Percentiles rank a stretch among this genome's conserved stretches.
phyloP scores from a whole-genome alignment of 2,888 invertebrate genomes.

The Syritta pipiens region DNA sequence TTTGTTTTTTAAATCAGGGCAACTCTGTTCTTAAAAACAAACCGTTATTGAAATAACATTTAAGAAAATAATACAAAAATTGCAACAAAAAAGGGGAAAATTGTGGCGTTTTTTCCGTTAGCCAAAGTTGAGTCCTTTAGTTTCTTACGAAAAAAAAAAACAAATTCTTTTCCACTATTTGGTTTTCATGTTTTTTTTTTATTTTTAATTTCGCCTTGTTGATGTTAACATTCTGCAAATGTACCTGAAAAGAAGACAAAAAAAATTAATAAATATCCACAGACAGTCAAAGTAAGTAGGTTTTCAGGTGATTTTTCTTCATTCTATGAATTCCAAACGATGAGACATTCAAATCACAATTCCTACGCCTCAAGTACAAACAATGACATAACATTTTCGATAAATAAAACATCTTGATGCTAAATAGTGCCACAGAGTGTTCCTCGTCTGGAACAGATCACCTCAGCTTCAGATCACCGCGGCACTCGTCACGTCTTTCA shows the following conservation, averaged over 20 bases:
- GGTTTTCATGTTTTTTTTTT: neutral
- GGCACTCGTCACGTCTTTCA: too few species aligned
- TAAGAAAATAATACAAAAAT: neutral
- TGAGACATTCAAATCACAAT: too few species aligned
- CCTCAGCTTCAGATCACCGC: too few species aligned
- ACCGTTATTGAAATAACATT: slow-evolving; percentile 14
- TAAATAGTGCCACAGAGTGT: slow-evolving; percentile 30
- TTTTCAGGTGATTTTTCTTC: neutral
- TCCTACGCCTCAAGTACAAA: slow-evolving; percentile 11
- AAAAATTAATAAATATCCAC: neutral
- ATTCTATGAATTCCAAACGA: too few species aligned
- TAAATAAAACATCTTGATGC: slow-evolving; percentile 61
- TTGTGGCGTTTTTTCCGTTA: neutral
- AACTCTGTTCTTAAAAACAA: neutral
- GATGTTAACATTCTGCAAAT: slow-evolving; percentile 15
- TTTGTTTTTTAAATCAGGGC: neutral
- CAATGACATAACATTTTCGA: slow-evolving; percentile 56
- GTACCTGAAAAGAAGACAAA: slow-evolving; percentile 29
- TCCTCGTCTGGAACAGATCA: slow-evolving; percentile 26
- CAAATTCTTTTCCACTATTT: slow-evolving; percentile 1
- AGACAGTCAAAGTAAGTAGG: neutral
- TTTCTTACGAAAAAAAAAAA: neutral
- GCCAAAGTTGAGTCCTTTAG: too few species aligned
- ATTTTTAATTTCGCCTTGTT: neutral
- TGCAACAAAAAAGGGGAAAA: neutral